Evolutionary conservation across 2,113 vertebrate genomes (phyloP).

Genomic region (Macaca nemestrina): DNA sequence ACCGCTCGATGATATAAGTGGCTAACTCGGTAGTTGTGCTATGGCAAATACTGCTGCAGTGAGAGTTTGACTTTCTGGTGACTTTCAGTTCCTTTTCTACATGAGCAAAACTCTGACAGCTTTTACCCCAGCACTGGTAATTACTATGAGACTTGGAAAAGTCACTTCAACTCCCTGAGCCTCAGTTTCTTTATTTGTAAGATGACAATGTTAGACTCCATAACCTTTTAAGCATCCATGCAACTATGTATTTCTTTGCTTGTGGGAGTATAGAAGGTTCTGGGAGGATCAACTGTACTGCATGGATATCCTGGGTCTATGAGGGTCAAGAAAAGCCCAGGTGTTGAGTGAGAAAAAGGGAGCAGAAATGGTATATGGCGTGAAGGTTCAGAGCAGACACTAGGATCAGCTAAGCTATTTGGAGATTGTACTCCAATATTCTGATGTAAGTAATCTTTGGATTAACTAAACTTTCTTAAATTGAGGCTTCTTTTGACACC

Average conservation of each 20-base stretch:
- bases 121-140: background rate
- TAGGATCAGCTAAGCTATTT: background rate
- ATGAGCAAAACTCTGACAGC: background rate
- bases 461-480: background rate
- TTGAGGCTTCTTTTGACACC: background rate
- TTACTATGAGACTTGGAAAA: background rate
- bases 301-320: background rate
- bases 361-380: background rate
- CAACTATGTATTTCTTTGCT: background rate
- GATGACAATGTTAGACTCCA: background rate
- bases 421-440: background rate
- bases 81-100: background rate
- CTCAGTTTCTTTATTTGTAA: background rate
- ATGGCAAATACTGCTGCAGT: background rate
- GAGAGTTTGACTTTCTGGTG: background rate
- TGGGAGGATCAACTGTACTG: fast-evolving
- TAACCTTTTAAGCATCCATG: background rate
- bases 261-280: background rate
- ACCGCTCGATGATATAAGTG: background rate
- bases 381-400: background rate
- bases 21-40: background rate
- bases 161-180: background rate
- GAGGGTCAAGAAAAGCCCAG: background rate
- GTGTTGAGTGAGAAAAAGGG: background rate
- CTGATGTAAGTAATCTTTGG: background rate